Evolutionary conservation across 2,888 invertebrate species (phyloP).

Genomic region (Clunio marinus): DNA sequence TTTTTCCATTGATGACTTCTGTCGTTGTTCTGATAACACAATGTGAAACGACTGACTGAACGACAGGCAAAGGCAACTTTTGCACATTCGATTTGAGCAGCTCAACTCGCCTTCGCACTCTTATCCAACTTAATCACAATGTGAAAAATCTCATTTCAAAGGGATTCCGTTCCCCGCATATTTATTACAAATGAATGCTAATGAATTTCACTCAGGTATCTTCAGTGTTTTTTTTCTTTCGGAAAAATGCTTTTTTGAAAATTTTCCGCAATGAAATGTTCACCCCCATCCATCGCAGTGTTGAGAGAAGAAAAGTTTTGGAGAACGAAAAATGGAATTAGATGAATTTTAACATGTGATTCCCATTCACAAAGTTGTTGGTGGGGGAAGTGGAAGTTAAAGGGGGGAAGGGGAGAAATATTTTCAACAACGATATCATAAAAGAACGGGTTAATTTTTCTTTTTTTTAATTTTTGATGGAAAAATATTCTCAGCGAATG

Average conservation of each 20-base stretch:
- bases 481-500: neutral
- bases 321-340: conserved; percentile 38
- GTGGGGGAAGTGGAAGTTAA: neutral
- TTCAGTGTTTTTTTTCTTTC: too few species aligned
- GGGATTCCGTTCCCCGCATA: conserved; percentile 27
- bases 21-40: conserved; percentile 35
- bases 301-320: conserved; percentile 23
- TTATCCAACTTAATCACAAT: neutral
- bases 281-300: neutral
- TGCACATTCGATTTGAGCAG: neutral
- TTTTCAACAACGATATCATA: neutral
- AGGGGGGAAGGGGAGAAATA: neutral
- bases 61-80: too few species aligned
- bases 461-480: neutral
- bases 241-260: conserved; percentile 1
- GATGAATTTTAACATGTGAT: conserved; percentile 37
- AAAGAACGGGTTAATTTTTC: too few species aligned
- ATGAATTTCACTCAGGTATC: too few species aligned
- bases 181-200: conserved; percentile 34
- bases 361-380: conserved; percentile 2
- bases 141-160: conserved; percentile 16
- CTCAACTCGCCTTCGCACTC: neutral
- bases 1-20: conserved; percentile 27
- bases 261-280: neutral
- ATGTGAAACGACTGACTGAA: too few species aligned